Evolutionary conservation across 1,140 invertebrate species (phyloP).

Genomic region (Anthonomus grandis): DNA sequence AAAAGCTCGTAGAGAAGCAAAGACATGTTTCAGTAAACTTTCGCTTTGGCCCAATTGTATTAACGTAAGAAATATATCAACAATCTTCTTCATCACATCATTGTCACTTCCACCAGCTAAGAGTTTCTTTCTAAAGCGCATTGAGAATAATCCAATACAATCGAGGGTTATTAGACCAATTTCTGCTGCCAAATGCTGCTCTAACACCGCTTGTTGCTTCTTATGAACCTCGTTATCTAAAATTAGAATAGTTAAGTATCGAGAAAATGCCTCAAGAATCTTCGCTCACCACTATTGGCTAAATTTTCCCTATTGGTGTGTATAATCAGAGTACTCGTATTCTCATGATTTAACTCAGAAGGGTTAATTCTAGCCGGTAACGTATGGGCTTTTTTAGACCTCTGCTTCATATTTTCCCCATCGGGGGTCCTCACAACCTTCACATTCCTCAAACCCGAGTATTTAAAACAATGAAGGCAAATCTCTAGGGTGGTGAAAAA

Average conservation of each 20-base stretch:
- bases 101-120: constrained; percentile 70
- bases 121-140: constrained; percentile 69
- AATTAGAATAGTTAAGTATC: constrained; percentile 28
- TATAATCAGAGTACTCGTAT: constrained; percentile 55
- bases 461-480: constrained; percentile 84
- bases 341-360: constrained; percentile 57
- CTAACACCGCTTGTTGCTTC: constrained; percentile 66
- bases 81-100: constrained; percentile 70
- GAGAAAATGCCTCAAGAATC: too few species aligned
- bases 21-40: constrained; percentile 82
- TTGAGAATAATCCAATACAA: constrained; percentile 78
- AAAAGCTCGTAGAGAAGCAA: constrained; percentile 84
- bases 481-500: constrained; percentile 81
- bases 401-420: constrained; percentile 52
- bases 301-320: constrained; percentile 57
- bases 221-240: constrained; percentile 59
- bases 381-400: constrained; percentile 66
- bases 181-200: constrained; percentile 88
- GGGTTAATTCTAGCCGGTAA: constrained; percentile 76
- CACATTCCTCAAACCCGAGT: constrained; percentile 73
- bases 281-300: constrained; percentile 36
- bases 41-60: constrained; percentile 89
- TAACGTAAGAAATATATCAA: constrained; percentile 81
- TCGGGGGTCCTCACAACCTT: constrained; percentile 46
- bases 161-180: constrained; percentile 84